Conservation (phyloP, 2,797 vertebrate genomes). For the Borostomias antarcticus region DNA sequence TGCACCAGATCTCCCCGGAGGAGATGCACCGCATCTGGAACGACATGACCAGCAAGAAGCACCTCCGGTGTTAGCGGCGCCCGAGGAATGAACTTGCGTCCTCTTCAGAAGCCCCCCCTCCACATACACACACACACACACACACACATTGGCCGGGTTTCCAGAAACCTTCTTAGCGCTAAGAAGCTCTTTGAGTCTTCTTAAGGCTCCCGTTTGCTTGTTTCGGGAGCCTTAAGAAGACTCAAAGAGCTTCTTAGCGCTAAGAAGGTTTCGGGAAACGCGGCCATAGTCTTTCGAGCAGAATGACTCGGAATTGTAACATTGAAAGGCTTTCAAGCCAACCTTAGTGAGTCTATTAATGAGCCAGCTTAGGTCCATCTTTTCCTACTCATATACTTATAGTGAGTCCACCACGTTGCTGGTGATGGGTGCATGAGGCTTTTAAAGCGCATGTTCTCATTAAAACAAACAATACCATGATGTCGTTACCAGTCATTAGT, state of each 20-base stretch:
- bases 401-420: slow-evolving; percentile 45
- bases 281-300: slow-evolving; percentile 30
- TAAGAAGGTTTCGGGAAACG: no score
- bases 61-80: slow-evolving; percentile 88
- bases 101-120: background rate
- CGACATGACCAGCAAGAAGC: slow-evolving; percentile 99
- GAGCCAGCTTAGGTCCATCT: background rate
- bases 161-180: no score
- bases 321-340: slow-evolving; percentile 8
- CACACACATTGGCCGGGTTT: no score
- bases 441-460: slow-evolving; percentile 48
- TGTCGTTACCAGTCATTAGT: slow-evolving; percentile 40
- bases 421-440: slow-evolving; percentile 50
- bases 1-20: slow-evolving; percentile 97
- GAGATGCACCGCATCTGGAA: slow-evolving; percentile 99
- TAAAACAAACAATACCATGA: slow-evolving; percentile 35
- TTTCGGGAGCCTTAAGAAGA: no score
- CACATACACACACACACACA: no score
- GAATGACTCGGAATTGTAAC: slow-evolving; percentile 36
- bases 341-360: background rate
- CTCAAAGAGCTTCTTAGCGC: no score
- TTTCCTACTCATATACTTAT: slow-evolving; percentile 27
- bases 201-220: slow-evolving; percentile 29
- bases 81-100: slow-evolving; percentile 25
- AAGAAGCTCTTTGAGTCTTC: no score